Percentiles rank a stretch among this genome's conserved stretches.
Evolutionary conservation across 2,113 vertebrate genomes (phyloP).

Genomic region (Ammodytes dubius): DNA sequence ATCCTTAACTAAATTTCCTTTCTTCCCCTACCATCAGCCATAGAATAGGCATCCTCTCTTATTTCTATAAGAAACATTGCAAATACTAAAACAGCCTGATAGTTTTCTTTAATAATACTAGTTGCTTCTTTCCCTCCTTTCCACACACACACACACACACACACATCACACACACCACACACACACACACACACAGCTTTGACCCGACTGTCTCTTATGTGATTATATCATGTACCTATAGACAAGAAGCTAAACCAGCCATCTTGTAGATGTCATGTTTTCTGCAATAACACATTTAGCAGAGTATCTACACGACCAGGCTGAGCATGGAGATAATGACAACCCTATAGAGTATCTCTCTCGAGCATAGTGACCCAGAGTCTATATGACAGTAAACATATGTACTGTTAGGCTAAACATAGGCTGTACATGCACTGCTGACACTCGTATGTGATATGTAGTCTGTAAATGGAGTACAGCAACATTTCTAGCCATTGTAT

Average conservation of each 20-base stretch:
- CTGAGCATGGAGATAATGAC: conserved; percentile 29
- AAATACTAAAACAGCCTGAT: not conserved
- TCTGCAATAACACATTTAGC: conserved; percentile 22
- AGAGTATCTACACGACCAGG: conserved; percentile 1
- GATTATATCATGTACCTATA: conserved; percentile 23
- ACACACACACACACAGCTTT: conserved; percentile 1
- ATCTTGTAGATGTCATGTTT: conserved; percentile 23
- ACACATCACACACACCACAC: too few relatives aligned
- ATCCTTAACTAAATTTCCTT: not conserved
- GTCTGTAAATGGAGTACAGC: not conserved
- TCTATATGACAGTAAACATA: conserved; percentile 32
- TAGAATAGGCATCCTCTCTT: not conserved
- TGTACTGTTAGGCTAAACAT: conserved; percentile 35
- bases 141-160: conserved; percentile 4
- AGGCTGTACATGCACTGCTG: conserved; percentile 17
- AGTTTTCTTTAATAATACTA: not conserved
- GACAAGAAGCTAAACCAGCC: conserved; percentile 11
- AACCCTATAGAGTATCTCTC: not conserved
- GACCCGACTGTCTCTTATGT: conserved; percentile 17
- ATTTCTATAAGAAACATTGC: not conserved
- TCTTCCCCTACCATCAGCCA: not conserved
- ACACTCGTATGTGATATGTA: conserved; percentile 18
- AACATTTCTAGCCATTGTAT: not conserved
- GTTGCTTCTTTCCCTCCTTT: not conserved
- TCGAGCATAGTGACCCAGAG: conserved; percentile 8